Conservation (phyloP, 1,140 invertebrate genomes). For the Araneus ventricosus region DNA sequence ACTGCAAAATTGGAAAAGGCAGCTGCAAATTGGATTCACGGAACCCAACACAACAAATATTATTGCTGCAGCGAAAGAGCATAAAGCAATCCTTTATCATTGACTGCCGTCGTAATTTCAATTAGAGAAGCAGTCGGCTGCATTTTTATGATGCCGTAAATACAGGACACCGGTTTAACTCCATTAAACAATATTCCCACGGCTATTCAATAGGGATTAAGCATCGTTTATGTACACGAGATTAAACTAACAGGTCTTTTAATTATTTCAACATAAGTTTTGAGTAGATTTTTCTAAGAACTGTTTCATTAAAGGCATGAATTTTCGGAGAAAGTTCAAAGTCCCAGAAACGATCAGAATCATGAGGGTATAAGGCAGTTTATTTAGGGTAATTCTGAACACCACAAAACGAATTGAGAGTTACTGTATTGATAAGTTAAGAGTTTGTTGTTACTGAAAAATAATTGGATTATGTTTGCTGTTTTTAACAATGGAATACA, state of each 20-base stretch:
- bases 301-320: neutral
- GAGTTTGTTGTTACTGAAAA: too few relatives aligned
- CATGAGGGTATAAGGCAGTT: too few relatives aligned
- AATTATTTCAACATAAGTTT: neutral
- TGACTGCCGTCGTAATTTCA: conserved; percentile 26
- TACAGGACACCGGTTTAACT: neutral
- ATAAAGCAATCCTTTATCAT: conserved; percentile 22
- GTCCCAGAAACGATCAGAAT: too few relatives aligned
- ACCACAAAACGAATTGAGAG: too few relatives aligned
- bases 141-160: conserved; percentile 31
- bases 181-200: conserved; percentile 21
- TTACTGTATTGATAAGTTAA: too few relatives aligned
- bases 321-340: neutral
- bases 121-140: neutral
- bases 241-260: neutral
- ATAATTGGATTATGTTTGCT: too few relatives aligned
- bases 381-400: too few relatives aligned
- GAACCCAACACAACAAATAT: neutral
- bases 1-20: neutral
- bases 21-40: neutral
- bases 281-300: neutral
- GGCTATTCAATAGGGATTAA: neutral
- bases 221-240: neutral
- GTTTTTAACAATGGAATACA: too few relatives aligned
- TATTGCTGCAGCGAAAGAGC: neutral